Evolutionary conservation across 2,888 invertebrate genomes (phyloP), one percentile per base, ranked within the genome.

Genomic region (Drosophila barbarae): DNA sequence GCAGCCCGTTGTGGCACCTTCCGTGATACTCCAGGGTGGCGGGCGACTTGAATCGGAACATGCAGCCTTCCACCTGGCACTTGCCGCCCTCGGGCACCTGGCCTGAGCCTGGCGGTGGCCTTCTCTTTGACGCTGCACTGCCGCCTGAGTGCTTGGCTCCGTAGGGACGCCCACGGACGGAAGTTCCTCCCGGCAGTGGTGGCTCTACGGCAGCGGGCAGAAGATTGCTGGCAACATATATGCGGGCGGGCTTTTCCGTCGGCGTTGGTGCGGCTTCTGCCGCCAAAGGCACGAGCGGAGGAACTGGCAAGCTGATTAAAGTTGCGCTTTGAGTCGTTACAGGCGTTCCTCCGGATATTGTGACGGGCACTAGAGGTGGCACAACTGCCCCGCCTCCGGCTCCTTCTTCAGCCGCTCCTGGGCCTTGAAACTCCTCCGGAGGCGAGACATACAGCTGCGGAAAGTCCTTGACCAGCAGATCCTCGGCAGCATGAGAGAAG

Each of bases 151-250:
- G 82, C 50, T 87, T 88, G 3, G 89, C 84, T 1, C 89, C 89
- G 28, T 87, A 87, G 10, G 89, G 89, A 4, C 89, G 84, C 0
- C 89, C 89, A 3, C 89, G 85, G 18, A 86, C 85, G 0, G 87
- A 87, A 10, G 87, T 87, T 34, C 87, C 83, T 4, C 73, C 73
- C 52, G 41, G 65, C 7, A 67, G 15, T 8, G 56, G 69, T 13
- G 63, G 69, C 38, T 75, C 73, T 10, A 75, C 76, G 8, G 66
- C 80, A 10, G 61, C 44, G 26, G 74, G 70, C 77, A 89, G 77
- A 53, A 89, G 69, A 72, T 89, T 89, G 60, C 87, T 87, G n/a
- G 89, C 87, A 30, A 89, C 88, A 73, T 89, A 89, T 42, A 89
- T 89, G 34, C 87, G 81, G 0, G 84, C 88, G n/a, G 86, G 84